A percentile compares a stretch with the other conserved stretches of the same genome.
These are phyloP conservation scores for Thrips palmi DNA, from an alignment of 1,140 invertebrate species.

Conservation along the genomic window DNA sequence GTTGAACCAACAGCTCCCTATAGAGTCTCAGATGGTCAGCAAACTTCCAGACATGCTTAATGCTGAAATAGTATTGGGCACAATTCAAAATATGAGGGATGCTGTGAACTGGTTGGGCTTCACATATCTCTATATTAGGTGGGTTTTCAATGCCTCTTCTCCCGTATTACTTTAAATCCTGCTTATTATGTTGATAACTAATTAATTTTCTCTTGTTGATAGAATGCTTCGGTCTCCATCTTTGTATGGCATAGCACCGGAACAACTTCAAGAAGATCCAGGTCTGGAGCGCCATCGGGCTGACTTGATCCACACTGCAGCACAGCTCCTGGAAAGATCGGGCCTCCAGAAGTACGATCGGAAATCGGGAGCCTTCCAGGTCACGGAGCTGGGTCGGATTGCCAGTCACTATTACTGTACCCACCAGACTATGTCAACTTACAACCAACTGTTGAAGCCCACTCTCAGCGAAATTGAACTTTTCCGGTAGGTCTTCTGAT, in stretches of 20 bases:
- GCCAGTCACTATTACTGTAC: slow-evolving; percentile 97
- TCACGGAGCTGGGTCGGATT: slow-evolving; percentile 88
- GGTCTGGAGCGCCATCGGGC: slow-evolving; percentile 75
- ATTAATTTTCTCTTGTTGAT: neutral
- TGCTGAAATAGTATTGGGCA: slow-evolving; percentile 93
- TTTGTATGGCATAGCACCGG: slow-evolving; percentile 75
- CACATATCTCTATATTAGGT: slow-evolving; percentile 82
- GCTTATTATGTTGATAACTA: slow-evolving; percentile 5
- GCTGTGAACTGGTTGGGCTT: slow-evolving; percentile 94
- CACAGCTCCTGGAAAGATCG: slow-evolving; percentile 74
- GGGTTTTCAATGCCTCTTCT: slow-evolving; percentile 2
- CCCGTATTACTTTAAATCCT: neutral
- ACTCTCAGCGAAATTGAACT: slow-evolving; percentile 95
- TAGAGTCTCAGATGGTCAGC: slow-evolving; percentile 66
- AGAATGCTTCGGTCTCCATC: slow-evolving; percentile 68
- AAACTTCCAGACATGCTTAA: slow-evolving; percentile 93
- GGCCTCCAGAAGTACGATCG: slow-evolving; percentile 92
- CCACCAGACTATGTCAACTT: slow-evolving; percentile 89
- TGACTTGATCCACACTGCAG: slow-evolving; percentile 93
- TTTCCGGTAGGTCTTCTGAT: slow-evolving; percentile 31
- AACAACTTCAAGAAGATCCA: slow-evolving; percentile 63
- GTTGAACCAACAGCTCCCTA: slow-evolving; percentile 89
- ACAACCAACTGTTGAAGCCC: slow-evolving; percentile 92
- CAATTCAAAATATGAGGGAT: slow-evolving; percentile 86
- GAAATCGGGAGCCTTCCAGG: slow-evolving; percentile 83